Evolutionary conservation across 2,797 vertebrate species (phyloP), one percentile per base, ranked within the genome.

Genomic region (Enoplosus armatus): DNA sequence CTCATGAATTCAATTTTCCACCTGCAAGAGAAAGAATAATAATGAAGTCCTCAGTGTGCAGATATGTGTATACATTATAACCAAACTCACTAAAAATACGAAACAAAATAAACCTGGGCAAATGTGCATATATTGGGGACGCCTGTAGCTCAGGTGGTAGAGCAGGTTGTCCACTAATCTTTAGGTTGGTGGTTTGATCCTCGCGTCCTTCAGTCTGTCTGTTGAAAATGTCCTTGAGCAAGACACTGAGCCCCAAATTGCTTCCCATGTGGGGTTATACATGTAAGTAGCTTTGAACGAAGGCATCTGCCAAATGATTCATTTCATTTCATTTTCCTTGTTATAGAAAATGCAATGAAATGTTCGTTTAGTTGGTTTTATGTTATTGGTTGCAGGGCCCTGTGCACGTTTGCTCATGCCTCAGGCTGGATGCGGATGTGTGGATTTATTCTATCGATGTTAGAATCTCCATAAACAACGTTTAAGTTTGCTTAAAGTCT

Each of bases 401-500:
- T 48, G 7, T n/a, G n/a, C 22, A n/a, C n/a, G 31, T 66, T 65
- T 27, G 15, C 8, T 24, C 8, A 65, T 51, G 29, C 22, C n/a
- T 31, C 18, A 47, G 61, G 27, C 18, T 45, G 41, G 60, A 39
- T 62, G 39, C 15, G 39, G 14, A 41, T 41, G 14, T 41, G 12
- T 4, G 3, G 3, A 4, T 47, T 47, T n/a, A n/a, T 48, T 66
- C 0, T 18, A 51, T 35, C 37, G 0, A 51, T 8, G 63, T 26
- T 11, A 48, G 48, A 8, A 45, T 63, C 27, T 27, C 43, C 26
- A 62, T 22, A 2, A 27, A 61, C 29, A 62, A 0, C 9, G 7
- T 43, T 61, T 27, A 76, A 79, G 58, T 83, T 73, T 83, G 63
- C 61, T 85, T 87, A 74, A 84, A 85, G 56, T 80, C 74, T 45